Percentiles rank a stretch among this genome's conserved stretches.
Conservation (phyloP, 2,888 invertebrate species). For the Volucella inflata region DNA sequence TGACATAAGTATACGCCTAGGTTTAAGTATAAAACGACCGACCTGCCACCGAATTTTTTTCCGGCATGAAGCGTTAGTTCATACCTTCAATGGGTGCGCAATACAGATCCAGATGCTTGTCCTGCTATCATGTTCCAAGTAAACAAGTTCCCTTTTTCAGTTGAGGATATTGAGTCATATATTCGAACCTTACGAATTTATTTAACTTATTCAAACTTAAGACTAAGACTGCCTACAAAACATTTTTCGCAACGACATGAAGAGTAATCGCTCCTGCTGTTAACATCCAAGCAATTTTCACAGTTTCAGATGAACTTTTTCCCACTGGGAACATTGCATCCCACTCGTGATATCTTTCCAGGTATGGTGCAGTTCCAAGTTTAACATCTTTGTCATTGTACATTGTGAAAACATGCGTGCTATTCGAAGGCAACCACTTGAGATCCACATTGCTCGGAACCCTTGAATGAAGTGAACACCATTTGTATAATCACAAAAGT, state of each 20-base stretch:
- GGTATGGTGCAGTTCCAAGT: slow-evolving; percentile 72
- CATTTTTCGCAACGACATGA: slow-evolving; percentile 17
- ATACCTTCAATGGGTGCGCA: too few species aligned
- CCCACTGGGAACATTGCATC: slow-evolving; percentile 73
- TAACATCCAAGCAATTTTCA: slow-evolving; percentile 27
- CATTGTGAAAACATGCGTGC: slow-evolving; percentile 52
- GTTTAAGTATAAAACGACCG: too few species aligned
- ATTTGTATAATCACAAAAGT: neutral
- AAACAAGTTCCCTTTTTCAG: too few species aligned
- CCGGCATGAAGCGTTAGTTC: too few species aligned
- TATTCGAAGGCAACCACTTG: slow-evolving; percentile 77
- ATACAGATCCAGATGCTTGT: too few species aligned
- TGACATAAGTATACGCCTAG: too few species aligned
- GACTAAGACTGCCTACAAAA: neutral
- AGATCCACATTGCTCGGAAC: slow-evolving; percentile 15
- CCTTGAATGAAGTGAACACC: neutral
- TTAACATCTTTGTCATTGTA: slow-evolving; percentile 76
- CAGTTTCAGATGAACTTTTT: neutral
- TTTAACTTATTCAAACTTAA: neutral
- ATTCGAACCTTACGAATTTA: neutral
- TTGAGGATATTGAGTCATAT: too few species aligned
- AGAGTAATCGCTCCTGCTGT: slow-evolving; percentile 23
- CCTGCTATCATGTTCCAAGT: too few species aligned
- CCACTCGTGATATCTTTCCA: slow-evolving; percentile 78
- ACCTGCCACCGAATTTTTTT: too few species aligned